Evolutionary conservation across 1,140 invertebrate genomes (phyloP), one percentile per base, ranked within the genome.

Genomic region (Pseudomyrmex dendroicus): DNA sequence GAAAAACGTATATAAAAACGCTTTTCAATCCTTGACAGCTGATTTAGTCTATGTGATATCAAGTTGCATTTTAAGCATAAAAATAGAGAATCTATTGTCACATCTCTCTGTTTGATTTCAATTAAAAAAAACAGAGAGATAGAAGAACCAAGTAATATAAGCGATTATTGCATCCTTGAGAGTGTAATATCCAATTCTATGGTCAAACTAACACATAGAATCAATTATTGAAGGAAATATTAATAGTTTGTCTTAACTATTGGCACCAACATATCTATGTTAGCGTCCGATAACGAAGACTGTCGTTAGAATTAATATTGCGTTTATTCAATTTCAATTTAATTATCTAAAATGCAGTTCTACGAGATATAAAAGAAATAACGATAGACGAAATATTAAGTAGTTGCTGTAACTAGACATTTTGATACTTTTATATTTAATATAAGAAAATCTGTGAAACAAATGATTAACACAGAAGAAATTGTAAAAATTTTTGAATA

Each of bases 81-180:
- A 76, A 76, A 76, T 20, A 54, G 64, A 76, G 7, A 77, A 66
- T 56, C 66, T 77, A 66, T 66, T 46, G n/a, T 46, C 15, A 2
- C n/a, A 35, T 66, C 9, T 76, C 15, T 76, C 15, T 12, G 17
- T 2, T n/a, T 66, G 13, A 20, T 66, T 77, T 77, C 22, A 66
- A 3, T 9, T 77, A 15, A 17, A 66, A 66, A n/a, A 54, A 35
- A 35, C 48, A 12, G 3, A 2, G 56, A 67, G 54, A 56, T 2
- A 12, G 17, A 35, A 54, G 4, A 56, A 13, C 57, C 9, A 13
- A 68, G 61, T 17, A 44, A 15, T 67, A 17, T 68, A 87, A 86
- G 86, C 84, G 61, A 83, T 87, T 86, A 87, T 84, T 84, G 83
- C 61, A 86, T 78, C 17, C 22, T 76, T 59, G 50, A 68, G 50